A percentile compares a stretch with the other conserved stretches of the same genome.
Evolutionary conservation across 2,113 vertebrate species (phyloP).

Genomic region (Plectropomus leopardus): DNA sequence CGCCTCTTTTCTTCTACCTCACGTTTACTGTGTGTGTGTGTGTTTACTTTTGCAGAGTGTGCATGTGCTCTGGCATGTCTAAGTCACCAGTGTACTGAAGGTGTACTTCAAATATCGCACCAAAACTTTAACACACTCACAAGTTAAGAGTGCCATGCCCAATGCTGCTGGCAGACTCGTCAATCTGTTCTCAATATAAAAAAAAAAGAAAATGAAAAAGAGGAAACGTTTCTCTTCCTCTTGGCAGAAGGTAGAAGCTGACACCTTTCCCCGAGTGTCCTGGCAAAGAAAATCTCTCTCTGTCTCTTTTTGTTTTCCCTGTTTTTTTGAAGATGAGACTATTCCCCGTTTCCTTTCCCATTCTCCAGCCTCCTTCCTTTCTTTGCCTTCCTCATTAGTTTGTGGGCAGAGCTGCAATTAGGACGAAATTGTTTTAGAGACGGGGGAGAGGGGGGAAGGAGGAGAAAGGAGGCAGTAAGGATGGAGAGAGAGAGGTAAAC

Average conservation of each 20-base stretch:
- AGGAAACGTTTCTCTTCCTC: slow-evolving; percentile 60
- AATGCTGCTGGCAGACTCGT: slow-evolving; percentile 61
- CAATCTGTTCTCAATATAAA: slow-evolving; percentile 58
- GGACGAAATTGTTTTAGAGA: slow-evolving; percentile 61
- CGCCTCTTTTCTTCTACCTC: slow-evolving; percentile 5
- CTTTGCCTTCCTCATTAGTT: slow-evolving; percentile 75
- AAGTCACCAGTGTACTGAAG: background rate
- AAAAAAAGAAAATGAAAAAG: slow-evolving; percentile 15
- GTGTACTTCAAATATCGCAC: slow-evolving; percentile 31
- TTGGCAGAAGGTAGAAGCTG: slow-evolving; percentile 70
- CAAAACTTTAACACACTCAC: slow-evolving; percentile 27
- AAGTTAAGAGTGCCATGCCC: slow-evolving; percentile 32
- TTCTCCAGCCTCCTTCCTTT: slow-evolving; percentile 61
- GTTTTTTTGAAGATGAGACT: slow-evolving; percentile 65
- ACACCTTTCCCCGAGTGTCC: slow-evolving; percentile 74
- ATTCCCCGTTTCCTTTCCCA: slow-evolving; percentile 61
- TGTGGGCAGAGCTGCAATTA: slow-evolving; percentile 77
- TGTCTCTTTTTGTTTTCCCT: slow-evolving; percentile 38
- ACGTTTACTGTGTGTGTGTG: background rate
- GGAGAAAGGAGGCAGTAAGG: slow-evolving; percentile 69
- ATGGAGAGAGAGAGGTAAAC: slow-evolving; percentile 84
- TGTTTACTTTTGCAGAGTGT: background rate
- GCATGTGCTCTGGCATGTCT: background rate
- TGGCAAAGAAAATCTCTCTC: slow-evolving; percentile 69
- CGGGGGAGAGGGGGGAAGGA: slow-evolving; percentile 5